Evolutionary conservation across 2,888 invertebrate species (phyloP), one percentile per base, ranked within the genome.

Genomic region (Perdita meconis): DNA sequence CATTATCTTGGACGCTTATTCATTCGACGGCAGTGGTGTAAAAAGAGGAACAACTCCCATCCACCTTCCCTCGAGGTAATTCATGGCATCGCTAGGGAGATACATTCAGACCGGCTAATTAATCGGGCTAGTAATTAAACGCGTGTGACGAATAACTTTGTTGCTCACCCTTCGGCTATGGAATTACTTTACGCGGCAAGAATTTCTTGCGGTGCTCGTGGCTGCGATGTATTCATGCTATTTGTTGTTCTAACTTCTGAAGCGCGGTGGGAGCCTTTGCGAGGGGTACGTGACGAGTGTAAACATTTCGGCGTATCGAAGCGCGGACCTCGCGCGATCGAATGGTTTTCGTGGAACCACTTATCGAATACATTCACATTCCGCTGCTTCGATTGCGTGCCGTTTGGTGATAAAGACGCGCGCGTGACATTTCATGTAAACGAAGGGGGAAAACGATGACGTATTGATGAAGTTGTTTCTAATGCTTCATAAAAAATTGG

Each of bases 111-210:
- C 60, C 47, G 68, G 82, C 60, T 79, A 83, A 86, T 88, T 84
- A 87, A 87, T 85, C 74, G 79, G 50, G 68, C 68, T 74, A 81
- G 84, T 82, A 82, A 87, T 85, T 81, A 66, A 83, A 69, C 66
- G 69, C 51, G 61, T 36, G 57, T 53, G 44, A 30, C 64, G 50
- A 22, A 24, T 24, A 55, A 69, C 47, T 67, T 66, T 64, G 26
- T 44, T 50, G 22, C 13, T 26, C 47, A 30, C 36, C 38, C 44
- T n/a, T 61, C 40, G 16, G 13, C 56, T 6, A 26, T n/a, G 38
- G n/a, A 12, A 64, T 51, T 40, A 22, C 56, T 60, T 36, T 38
- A 10, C 42, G 13, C 40, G 34, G 44, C 8, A 16, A 3, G n/a
- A n/a, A 51, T 56, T 47, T 24, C 12, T 68, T 42, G 40, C 19